Evolutionary conservation across 2,113 vertebrate genomes (phyloP), one percentile per base, ranked within the genome.

Genomic region (Sphyrna mokarran): DNA sequence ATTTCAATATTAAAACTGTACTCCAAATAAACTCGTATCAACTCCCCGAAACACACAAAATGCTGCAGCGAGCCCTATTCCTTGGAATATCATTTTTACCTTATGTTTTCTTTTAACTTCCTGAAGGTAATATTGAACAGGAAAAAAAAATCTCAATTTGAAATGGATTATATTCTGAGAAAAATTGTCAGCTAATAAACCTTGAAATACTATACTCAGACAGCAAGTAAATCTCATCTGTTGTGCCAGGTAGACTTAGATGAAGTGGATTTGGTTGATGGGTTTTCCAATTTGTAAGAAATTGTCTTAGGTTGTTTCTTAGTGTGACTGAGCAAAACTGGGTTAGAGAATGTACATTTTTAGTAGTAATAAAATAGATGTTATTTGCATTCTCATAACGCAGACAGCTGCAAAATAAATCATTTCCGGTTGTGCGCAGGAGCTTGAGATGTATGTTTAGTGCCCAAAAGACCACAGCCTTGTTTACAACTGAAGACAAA

Each of bases 201-300:
- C 68, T 95, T 72, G 94, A 72, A 72, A 23, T 72, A 33, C 40
- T 76, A 33, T 43, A 72, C 54, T 54, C 43, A 95, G 94, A 54
- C 68, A 76, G 94, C 68, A 48, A 76, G 20, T 43, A 70, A 70
- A 94, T 70, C 40, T 95, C 94, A 95, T 76, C 94, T 95, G 22
- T 48, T 95, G 66, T 70, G 94, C 94, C 68, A 95, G 37, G 40
- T 70, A 54, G 69, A 43, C 69, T 72, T 76, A 54, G 69, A 72
- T 95, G 94, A 95, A 95, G 69, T 72, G 69, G 94, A 72, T 95
- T 95, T 95, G 94, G 94, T 72, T 95, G 94, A 95, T 95, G 94
- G 26, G 69, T 54, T 95, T 95, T 95, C 69, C 94, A 95, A 95
- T 95, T 95, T 95, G 69, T 95, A 54, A 72, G 43, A 72, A 72